Evolutionary conservation across 1,140 invertebrate species (phyloP).

Genomic region (Neodiprion fabricii): DNA sequence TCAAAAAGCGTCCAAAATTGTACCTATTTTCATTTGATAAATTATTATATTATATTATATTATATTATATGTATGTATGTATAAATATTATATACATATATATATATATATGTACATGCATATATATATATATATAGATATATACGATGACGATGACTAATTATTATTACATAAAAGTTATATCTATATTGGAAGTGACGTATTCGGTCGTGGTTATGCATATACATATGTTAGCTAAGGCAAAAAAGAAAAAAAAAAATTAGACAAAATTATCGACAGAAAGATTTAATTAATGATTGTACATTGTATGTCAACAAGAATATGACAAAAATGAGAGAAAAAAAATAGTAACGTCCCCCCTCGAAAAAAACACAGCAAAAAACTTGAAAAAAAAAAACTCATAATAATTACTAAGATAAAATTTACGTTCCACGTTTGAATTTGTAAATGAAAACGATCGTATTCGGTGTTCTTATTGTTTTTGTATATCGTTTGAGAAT

Average conservation of each 20-base stretch:
- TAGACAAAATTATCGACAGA: conserved; percentile 28
- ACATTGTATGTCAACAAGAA: conserved; percentile 58
- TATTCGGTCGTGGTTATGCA: conserved; percentile 60
- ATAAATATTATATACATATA: conserved; percentile 46
- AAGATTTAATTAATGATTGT: conserved; percentile 48
- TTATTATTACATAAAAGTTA: conserved; percentile 58
- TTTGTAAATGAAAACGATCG: conserved; percentile 18
- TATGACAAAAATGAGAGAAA: conserved; percentile 3
- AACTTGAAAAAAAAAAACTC: background rate
- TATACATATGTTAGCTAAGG: conserved; percentile 57
- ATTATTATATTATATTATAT: conserved; percentile 41
- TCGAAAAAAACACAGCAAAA: background rate
- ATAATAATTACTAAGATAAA: background rate
- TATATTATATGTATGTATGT: conserved; percentile 50
- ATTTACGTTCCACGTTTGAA: conserved; percentile 24
- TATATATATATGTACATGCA: background rate
- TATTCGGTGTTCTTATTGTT: conserved; percentile 13
- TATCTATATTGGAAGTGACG: conserved; percentile 63
- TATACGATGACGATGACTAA: conserved; percentile 58
- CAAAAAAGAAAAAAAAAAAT: conserved; percentile 34
- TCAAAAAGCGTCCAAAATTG: conserved; percentile 61
- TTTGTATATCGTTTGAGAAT: conserved; percentile 9
- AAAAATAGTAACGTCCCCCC: background rate
- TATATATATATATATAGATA: conserved; percentile 17
- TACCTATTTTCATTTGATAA: conserved; percentile 65